These are phyloP conservation scores for Ormia ochracea DNA, from an alignment of 2,888 invertebrate species.

Conservation along the genomic window DNA sequence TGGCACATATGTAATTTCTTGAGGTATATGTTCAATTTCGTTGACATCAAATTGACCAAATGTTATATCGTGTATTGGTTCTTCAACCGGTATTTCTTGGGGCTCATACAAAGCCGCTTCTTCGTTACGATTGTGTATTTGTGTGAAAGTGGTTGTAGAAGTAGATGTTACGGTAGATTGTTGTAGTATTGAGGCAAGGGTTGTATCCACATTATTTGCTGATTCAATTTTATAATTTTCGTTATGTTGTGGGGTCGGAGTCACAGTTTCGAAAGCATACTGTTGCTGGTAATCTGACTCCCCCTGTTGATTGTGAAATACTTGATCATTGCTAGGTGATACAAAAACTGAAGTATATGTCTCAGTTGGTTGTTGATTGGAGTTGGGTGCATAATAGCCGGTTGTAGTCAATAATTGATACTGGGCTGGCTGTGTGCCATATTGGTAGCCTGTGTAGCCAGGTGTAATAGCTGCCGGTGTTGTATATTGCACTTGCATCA, in stretches of 20 bases:
- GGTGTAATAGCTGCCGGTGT: conserved; percentile 57
- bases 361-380: conserved; percentile 65
- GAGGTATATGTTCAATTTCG: conserved; percentile 72
- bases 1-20: conserved; percentile 20
- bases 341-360: conserved; percentile 66
- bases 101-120: conserved; percentile 64
- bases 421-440: conserved; percentile 67
- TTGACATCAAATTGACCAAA: conserved; percentile 74
- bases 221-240: conserved; percentile 59
- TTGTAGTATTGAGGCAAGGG: conserved; percentile 68
- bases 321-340: conserved; percentile 54
- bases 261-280: conserved; percentile 34
- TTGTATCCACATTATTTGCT: conserved; percentile 67
- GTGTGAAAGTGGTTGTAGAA: conserved; percentile 3
- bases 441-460: conserved; percentile 66
- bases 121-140: conserved; percentile 16
- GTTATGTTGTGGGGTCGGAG: not conserved
- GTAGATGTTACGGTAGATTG: conserved; percentile 64
- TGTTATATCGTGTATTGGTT: conserved; percentile 72
- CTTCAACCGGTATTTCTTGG: conserved; percentile 69
- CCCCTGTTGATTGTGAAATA: conserved; percentile 67
- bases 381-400: conserved; percentile 68
- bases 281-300: conserved; percentile 65
- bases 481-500: conserved; percentile 73
- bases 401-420: conserved; percentile 70